Conservation (phyloP, 1,140 invertebrate species). For the Magallana gigas region DNA sequence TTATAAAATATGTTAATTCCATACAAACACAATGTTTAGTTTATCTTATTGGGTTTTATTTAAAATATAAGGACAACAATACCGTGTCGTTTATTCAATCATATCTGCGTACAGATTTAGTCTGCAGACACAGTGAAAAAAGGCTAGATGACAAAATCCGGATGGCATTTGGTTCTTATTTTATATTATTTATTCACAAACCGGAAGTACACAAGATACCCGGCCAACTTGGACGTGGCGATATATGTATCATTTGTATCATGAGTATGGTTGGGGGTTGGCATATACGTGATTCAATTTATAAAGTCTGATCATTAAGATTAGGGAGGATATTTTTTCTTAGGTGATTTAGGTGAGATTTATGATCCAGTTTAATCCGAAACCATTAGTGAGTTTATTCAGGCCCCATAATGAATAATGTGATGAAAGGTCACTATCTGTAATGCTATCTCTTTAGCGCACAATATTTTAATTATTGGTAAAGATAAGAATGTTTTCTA, state of each 20-base stretch:
- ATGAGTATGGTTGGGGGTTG: background rate
- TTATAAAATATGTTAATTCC: background rate
- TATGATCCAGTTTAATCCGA: background rate
- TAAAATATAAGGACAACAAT: too few relatives aligned
- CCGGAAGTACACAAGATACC: conserved; percentile 21
- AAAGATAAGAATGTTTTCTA: too few relatives aligned
- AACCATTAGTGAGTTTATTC: too few relatives aligned
- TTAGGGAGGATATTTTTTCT: background rate
- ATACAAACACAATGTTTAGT: too few relatives aligned
- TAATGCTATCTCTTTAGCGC: background rate
- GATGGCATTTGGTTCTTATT: background rate
- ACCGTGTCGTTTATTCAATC: too few relatives aligned
- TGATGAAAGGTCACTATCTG: background rate
- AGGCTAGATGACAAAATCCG: background rate
- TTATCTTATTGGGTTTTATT: too few relatives aligned
- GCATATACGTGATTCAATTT: background rate
- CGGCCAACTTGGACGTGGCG: conserved; percentile 35
- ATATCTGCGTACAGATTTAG: too few relatives aligned
- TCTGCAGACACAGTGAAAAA: background rate
- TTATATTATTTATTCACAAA: background rate
- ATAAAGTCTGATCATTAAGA: background rate
- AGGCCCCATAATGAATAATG: too few relatives aligned
- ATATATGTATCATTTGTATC: background rate
- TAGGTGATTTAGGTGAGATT: background rate
- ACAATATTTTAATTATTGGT: too few relatives aligned